Conservation (phyloP, 2,888 invertebrate genomes). For the Bellardia pandia region DNA sequence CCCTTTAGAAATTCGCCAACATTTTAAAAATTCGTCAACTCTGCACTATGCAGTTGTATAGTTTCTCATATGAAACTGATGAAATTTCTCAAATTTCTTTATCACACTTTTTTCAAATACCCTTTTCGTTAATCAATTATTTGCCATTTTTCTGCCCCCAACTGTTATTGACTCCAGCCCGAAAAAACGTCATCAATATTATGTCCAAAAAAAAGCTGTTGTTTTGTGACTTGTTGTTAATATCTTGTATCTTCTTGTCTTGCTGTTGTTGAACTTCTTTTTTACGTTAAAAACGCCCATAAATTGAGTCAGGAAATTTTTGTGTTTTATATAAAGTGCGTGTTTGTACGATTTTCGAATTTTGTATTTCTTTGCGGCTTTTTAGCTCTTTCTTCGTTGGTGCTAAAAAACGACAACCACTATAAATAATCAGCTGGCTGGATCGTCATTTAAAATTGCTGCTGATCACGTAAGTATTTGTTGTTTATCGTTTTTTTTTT, state of each 20-base stretch:
- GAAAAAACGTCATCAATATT: slow-evolving; percentile 37
- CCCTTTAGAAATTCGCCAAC: no score
- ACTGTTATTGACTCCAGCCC: slow-evolving; percentile 28
- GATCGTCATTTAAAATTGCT: slow-evolving; percentile 45
- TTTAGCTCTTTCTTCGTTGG: not conserved
- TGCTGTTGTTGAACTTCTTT: slow-evolving; percentile 2
- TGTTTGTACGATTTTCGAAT: slow-evolving; percentile 32
- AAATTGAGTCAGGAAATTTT: slow-evolving; percentile 44
- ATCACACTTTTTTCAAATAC: not conserved
- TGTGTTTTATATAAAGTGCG: not conserved
- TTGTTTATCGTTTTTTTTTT: slow-evolving; percentile 45
- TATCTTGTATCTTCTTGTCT: slow-evolving; percentile 33
- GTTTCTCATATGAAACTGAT: no score
- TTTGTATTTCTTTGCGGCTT: not conserved
- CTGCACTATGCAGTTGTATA: no score
- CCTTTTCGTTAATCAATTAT: not conserved
- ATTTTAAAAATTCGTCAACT: no score
- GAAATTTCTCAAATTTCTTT: not conserved
- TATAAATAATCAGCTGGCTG: not conserved
- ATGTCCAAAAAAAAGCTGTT: not conserved
- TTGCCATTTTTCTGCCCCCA: not conserved
- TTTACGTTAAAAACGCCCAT: slow-evolving; percentile 35
- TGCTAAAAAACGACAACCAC: not conserved
- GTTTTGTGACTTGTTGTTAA: not conserved
- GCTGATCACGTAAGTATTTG: slow-evolving; percentile 64